Base-by-base conservation (phyloP, 1,140 invertebrate species). In the Oncopodura yosiiana region DNA sequence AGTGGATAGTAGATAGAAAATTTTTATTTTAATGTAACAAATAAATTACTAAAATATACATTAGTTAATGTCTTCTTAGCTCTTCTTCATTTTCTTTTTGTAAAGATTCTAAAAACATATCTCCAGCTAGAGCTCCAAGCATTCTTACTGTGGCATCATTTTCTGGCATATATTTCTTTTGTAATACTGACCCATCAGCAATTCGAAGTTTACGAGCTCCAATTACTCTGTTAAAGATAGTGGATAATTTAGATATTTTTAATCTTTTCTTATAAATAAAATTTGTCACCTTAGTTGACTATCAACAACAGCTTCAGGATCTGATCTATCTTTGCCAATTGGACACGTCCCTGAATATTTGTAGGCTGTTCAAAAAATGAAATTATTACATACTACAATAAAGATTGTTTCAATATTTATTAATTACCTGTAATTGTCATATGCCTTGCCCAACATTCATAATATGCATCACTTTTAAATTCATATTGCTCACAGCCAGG, bases 21-120 rank as follows among this genome's bases (percentile, higher is more conserved):
- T n/a, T n/a, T n/a, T n/a, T n/a, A n/a, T n/a, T n/a, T n/a, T n/a
- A n/a, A n/a, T n/a, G n/a, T n/a, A n/a, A n/a, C n/a, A n/a, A n/a
- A n/a, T n/a, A n/a, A n/a, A n/a, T n/a, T n/a, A n/a, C n/a, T n/a
- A n/a, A n/a, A n/a, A n/a, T n/a, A n/a, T n/a, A n/a, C n/a, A n/a
- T n/a, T n/a, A n/a, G n/a, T n/a, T n/a, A n/a, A n/a, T n/a, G n/a
- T n/a, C n/a, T n/a, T n/a, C n/a, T n/a, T n/a, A n/a, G n/a, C n/a
- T n/a, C n/a, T n/a, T n/a, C n/a, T n/a, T n/a, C n/a, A n/a, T n/a
- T n/a, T n/a, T n/a, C n/a, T n/a, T n/a, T n/a, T n/a, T n/a, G n/a
- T 27, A 5, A 73, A 45, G 50, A 73, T 69, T 52, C 38, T 14
- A 11, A 29, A 16, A 59, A 49, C 2, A 59, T 49, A 27, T 53